Base-by-base conservation (phyloP, 2,113 vertebrate species). In the Corydoras sp. region DNA sequence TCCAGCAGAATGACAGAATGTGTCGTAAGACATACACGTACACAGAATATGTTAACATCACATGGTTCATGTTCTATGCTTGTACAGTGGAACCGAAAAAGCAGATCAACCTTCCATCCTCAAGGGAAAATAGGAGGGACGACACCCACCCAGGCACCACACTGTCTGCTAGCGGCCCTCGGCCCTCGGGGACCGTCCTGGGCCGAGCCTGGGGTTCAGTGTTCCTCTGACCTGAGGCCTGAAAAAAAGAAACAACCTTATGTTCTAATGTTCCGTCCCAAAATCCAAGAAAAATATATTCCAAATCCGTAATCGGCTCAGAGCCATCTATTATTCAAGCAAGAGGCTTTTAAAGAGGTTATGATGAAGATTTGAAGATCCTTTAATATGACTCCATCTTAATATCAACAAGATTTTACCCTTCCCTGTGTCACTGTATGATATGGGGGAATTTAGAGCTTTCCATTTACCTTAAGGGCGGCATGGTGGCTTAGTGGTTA, bases 231-330 rank as follows among this genome's bases (percentile, higher is more conserved):
- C 83, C 86, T 78, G 82, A 88, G 73, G 78, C 60, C 43, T 68
- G 50, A 43, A 69, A 69, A 75, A 64, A 78, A 73, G 75, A 65
- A 24, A 24, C 18, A 24, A 24, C 18, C 18, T 24, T 24, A 24
- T 24, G 18, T 24, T 24, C 76, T 75, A 77, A 67, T 13, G 58
- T 62, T 79, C 24, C 58, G 56, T 29, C 69, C 70, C 15, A 51
- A 62, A 18, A 80, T 75, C 80, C 86, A 86, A 86, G 72, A 69
- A 74, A 86, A 83, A 83, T 32, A 69, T 68, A 55, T 72, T 69
- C 71, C 81, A 82, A 77, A 48, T 66, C 50, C 54, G 74, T 10
- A 71, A 79, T 64, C 59, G 76, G 53, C 68, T 69, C 30, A 65
- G 49, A 53, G 48, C 62, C 72, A 71, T 62, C 7, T 43, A 43